These are phyloP conservation scores for Proteles cristata DNA, from an alignment of 2,113 vertebrate genomes.

Conservation along the genomic window DNA sequence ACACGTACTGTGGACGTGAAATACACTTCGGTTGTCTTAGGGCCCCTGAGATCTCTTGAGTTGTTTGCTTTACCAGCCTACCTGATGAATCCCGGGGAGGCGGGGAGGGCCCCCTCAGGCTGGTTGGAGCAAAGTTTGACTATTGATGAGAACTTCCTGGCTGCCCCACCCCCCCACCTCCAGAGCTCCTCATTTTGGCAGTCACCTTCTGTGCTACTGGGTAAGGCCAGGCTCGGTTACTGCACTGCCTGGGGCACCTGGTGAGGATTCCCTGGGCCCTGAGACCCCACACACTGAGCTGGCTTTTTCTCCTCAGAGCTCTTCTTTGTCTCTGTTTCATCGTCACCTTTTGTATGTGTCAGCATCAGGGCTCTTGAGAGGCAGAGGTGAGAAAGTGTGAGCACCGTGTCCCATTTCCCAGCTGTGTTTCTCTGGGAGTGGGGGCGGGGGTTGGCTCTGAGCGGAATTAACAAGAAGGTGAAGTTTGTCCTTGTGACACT, in stretches of 20 bases:
- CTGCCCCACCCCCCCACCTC: background rate
- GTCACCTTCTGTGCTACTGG: background rate
- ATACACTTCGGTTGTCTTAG: background rate
- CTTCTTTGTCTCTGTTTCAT: background rate
- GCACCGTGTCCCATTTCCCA: background rate
- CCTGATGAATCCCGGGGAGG: background rate
- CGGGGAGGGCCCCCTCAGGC: background rate
- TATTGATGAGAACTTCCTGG: background rate
- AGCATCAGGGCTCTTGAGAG: background rate
- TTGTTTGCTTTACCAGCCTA: background rate
- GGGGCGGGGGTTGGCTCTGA: background rate
- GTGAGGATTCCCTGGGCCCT: background rate
- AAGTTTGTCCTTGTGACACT: background rate
- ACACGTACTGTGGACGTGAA: accelerated
- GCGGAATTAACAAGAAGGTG: background rate
- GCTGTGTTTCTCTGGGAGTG: background rate
- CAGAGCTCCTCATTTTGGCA: background rate
- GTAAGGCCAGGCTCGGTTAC: background rate
- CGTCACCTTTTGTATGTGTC: background rate
- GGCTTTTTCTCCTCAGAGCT: background rate
- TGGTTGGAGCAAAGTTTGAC: background rate
- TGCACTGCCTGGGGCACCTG: accelerated
- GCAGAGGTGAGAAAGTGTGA: background rate
- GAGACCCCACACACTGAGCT: background rate
- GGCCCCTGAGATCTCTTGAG: background rate